Conservation (phyloP, 2,888 invertebrate genomes). For the Colletes collaris region DNA sequence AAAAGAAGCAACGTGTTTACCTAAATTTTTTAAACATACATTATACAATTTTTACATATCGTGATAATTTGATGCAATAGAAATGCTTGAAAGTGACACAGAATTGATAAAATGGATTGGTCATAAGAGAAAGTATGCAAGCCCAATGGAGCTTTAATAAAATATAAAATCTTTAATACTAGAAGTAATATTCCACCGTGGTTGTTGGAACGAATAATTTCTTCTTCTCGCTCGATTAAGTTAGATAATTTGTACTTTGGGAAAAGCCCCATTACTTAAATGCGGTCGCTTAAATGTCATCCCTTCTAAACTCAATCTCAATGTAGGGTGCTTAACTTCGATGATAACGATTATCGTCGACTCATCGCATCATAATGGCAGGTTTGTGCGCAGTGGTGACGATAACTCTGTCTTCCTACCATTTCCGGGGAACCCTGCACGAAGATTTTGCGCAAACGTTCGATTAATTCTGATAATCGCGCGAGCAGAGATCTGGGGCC, state of each 20-base stretch:
- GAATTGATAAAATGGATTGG: neutral
- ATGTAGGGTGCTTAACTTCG: slow-evolving; percentile 65
- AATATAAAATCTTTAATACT: neutral
- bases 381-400: slow-evolving; percentile 56
- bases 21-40: too few species aligned
- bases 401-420: slow-evolving; percentile 50
- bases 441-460: slow-evolving; percentile 29
- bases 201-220: slow-evolving; percentile 36
- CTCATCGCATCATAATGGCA: slow-evolving; percentile 68
- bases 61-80: too few species aligned
- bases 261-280: slow-evolving; percentile 52
- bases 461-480: slow-evolving; percentile 49
- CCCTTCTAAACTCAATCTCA: slow-evolving; percentile 55
- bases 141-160: too few species aligned
- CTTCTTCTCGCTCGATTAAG: slow-evolving; percentile 43
- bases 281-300: slow-evolving; percentile 51
- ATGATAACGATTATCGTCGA: slow-evolving; percentile 71
- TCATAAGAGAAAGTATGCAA: neutral
- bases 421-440: slow-evolving; percentile 33
- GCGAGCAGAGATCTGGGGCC: slow-evolving; percentile 9
- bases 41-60: too few species aligned
- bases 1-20: too few species aligned
- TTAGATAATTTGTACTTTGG: slow-evolving; percentile 54
- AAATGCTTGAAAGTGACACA: too few species aligned
- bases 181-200: slow-evolving; percentile 19